Evolutionary conservation across 2,888 invertebrate genomes (phyloP).

Genomic region (Tetranychus truncatus): DNA sequence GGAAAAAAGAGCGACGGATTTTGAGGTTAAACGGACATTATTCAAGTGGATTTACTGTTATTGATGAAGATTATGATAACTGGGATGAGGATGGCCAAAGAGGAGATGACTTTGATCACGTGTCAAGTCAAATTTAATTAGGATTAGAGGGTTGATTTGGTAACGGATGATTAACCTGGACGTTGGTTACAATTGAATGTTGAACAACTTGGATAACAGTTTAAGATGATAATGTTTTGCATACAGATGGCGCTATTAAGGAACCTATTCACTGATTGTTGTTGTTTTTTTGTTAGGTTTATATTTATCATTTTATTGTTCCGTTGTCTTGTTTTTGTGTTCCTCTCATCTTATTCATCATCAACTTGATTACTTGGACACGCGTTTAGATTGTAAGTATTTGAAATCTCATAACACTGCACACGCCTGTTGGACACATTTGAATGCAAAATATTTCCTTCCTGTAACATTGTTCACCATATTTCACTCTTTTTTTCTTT

Average conservation of each 20-base stretch:
- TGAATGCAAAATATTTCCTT: not conserved
- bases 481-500: too few relatives aligned
- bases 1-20: not conserved
- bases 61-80: not conserved
- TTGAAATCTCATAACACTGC: not conserved
- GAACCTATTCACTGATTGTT: too few relatives aligned
- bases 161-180: not conserved
- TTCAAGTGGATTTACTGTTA: not conserved
- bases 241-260: too few relatives aligned
- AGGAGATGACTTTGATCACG: not conserved
- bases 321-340: not conserved
- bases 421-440: not conserved
- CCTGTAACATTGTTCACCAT: not conserved
- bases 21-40: not conserved
- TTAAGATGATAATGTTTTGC: too few relatives aligned
- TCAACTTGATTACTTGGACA: too few relatives aligned
- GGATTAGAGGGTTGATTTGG: slow-evolving; percentile 1
- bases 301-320: not conserved
- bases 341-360: not conserved
- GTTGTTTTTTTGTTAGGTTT: too few relatives aligned
- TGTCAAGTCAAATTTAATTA: slow-evolving; percentile 1
- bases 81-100: not conserved
- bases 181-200: not conserved
- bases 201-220: too few relatives aligned
- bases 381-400: not conserved